phyloP scores from a whole-genome alignment of 2,797 vertebrate species.

The Platalea minor region DNA sequence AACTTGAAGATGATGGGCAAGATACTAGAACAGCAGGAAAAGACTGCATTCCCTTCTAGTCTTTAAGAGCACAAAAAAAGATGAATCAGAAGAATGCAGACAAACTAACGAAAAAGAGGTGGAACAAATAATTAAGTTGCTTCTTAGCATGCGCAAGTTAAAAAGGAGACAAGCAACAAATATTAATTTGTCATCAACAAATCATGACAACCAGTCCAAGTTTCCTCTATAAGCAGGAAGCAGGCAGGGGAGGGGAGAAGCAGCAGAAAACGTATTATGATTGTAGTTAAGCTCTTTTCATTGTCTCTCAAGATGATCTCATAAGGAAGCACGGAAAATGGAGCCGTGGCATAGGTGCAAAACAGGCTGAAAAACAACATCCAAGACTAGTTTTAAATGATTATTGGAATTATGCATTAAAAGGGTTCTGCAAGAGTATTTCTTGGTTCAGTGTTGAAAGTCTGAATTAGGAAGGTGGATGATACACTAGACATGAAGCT shows the following conservation, averaged over 20 bases:
- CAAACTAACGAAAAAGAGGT: neutral
- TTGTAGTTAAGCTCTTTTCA: neutral
- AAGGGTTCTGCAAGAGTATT: neutral
- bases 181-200: neutral
- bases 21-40: neutral
- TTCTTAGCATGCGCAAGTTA: neutral
- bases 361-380: neutral
- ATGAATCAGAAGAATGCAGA: neutral
- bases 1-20: neutral
- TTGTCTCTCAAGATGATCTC: neutral
- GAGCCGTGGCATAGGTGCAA: neutral
- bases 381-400: neutral
- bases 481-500: neutral
- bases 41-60: neutral
- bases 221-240: neutral
- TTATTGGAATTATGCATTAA: neutral
- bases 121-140: neutral
- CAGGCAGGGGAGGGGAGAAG: neutral
- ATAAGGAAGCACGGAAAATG: neutral
- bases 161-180: neutral
- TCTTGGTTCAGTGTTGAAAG: neutral
- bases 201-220: neutral
- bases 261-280: neutral
- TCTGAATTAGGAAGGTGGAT: neutral
- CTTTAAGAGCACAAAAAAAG: neutral